A percentile compares a stretch with the other conserved stretches of the same genome.
Evolutionary conservation across 2,797 vertebrate species (phyloP).

Genomic region (Myotis findleyi): DNA sequence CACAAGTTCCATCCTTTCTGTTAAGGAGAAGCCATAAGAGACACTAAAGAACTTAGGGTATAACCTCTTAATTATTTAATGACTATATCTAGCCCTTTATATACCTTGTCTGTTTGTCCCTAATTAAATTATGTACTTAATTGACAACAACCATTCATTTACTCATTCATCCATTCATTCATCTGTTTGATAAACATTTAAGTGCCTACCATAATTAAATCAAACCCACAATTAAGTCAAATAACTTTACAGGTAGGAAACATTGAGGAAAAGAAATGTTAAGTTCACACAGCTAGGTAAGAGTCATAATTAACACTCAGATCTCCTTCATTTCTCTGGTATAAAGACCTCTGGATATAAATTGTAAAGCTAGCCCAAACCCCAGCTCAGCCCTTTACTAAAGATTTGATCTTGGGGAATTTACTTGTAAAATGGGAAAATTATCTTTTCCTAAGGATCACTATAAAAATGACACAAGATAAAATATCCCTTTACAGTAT

Average conservation of each 20-base stretch:
- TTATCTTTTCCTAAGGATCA: not conserved
- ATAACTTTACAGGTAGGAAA: not conserved
- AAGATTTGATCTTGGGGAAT: not conserved
- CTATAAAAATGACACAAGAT: not conserved
- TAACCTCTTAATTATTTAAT: not conserved
- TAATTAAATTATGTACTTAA: not conserved
- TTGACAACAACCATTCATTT: not conserved
- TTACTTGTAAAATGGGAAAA: not conserved
- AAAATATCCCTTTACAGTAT: not conserved
- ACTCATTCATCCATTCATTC: not conserved
- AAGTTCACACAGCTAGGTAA: not conserved
- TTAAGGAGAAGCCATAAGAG: not conserved
- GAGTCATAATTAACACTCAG: not conserved
- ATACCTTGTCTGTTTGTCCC: not conserved
- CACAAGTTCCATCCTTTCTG: not conserved
- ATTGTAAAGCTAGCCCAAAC: not conserved
- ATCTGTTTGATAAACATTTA: conserved; percentile 6
- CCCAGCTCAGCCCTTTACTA: not conserved
- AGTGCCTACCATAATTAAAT: not conserved
- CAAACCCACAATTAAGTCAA: not conserved
- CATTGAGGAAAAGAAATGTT: not conserved
- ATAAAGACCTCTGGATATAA: not conserved
- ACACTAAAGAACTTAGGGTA: not conserved
- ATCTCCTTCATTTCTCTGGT: not conserved
- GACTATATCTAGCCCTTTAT: not conserved